These are phyloP conservation scores for Notiomystis cincta DNA, from an alignment of 2,113 vertebrate species.

Conservation along the genomic window DNA sequence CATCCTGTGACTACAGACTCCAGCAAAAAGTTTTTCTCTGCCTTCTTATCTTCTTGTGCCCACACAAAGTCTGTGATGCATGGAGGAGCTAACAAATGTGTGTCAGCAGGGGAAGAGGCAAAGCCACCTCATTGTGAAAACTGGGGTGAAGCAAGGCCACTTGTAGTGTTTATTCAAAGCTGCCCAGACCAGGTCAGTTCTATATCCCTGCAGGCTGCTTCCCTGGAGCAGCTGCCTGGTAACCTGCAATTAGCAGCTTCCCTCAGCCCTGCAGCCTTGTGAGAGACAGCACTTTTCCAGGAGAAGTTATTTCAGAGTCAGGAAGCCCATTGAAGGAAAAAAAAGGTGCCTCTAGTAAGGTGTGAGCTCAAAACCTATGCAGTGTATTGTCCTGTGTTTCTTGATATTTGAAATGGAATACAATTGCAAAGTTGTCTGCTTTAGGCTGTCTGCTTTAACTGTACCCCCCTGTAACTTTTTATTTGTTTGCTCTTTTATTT, in stretches of 20 bases:
- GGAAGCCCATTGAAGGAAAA: background rate
- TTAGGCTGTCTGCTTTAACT: background rate
- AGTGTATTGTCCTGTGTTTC: background rate
- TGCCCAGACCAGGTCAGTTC: background rate
- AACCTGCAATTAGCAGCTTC: background rate
- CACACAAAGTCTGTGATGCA: background rate
- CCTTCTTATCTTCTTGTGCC: background rate
- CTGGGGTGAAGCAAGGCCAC: background rate
- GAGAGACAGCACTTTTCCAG: background rate
- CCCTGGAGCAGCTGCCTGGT: background rate
- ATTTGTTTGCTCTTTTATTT: background rate
- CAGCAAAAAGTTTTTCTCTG: background rate
- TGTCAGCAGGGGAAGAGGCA: background rate
- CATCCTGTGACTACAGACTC: background rate
- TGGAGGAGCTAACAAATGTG: rapidly evolving
- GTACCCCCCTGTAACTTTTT: background rate
- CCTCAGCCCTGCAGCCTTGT: background rate
- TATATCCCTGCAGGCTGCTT: rapidly evolving
- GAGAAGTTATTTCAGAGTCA: background rate
- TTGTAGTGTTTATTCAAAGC: background rate
- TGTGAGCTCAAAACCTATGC: background rate
- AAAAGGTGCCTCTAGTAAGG: background rate
- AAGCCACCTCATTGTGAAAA: background rate
- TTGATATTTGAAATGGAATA: background rate
- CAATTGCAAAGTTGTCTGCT: background rate